Evolutionary conservation across 2,888 invertebrate genomes (phyloP).

Genomic region (Caenorhabditis sulstoni): DNA sequence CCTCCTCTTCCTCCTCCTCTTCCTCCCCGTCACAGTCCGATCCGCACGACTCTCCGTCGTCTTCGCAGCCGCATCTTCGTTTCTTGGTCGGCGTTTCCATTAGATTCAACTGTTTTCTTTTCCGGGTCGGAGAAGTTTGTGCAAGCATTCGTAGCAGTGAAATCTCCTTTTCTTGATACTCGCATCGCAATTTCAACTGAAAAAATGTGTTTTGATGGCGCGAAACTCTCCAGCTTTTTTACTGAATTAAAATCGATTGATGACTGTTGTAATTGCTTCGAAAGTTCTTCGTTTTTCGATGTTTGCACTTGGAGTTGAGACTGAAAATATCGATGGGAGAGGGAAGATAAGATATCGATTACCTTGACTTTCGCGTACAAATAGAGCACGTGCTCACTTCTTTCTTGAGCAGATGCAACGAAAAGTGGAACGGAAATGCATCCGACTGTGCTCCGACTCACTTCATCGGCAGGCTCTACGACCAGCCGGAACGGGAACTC

Average conservation of each 20-base stretch:
- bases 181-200: conserved; percentile 41
- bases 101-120: conserved; percentile 14
- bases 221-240: neutral
- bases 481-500: conserved; percentile 37
- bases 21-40: conserved; percentile 49
- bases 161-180: conserved; percentile 53
- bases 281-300: conserved; percentile 16
- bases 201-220: neutral
- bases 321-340: neutral
- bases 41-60: conserved; percentile 46
- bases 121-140: conserved; percentile 4
- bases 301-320: conserved; percentile 15
- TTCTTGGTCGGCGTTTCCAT: conserved; percentile 19
- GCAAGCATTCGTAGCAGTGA: conserved; percentile 19
- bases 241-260: conserved; percentile 28
- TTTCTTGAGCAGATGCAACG: conserved; percentile 18
- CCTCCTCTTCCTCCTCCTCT: conserved; percentile 40
- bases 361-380: conserved; percentile 39
- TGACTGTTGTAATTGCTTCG: conserved; percentile 23
- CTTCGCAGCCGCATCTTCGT: conserved; percentile 34
- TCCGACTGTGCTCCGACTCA: neutral
- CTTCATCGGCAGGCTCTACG: conserved; percentile 8
- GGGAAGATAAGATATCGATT: neutral
- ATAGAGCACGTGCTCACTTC: conserved; percentile 20
- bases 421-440: conserved; percentile 10